Evolutionary conservation across 2,888 invertebrate genomes (phyloP), one percentile per base, ranked within the genome.

Genomic region (Platerodrilus igneus): DNA sequence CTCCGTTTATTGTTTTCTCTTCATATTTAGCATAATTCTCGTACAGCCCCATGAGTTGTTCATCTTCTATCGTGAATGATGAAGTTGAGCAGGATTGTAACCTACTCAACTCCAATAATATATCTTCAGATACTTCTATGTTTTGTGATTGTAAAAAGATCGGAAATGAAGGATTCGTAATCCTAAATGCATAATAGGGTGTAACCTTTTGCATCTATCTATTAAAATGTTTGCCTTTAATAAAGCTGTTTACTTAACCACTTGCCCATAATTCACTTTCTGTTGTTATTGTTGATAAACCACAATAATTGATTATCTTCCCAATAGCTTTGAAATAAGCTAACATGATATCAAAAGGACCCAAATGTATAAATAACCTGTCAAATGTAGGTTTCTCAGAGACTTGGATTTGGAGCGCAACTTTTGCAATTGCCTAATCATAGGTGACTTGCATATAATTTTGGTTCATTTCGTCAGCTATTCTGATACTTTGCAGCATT

Each of bases 191-290:
- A n/a, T n/a, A n/a, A n/a, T n/a, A n/a, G n/a, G n/a, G n/a, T n/a
- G n/a, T n/a, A n/a, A n/a, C n/a, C n/a, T n/a, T n/a, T n/a, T 8
- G n/a, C 14, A 2, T 20, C 11, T 14, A 30, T 30, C 14, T 27
- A 15, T 27, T 27, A n/a, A 27, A 27, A 27, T 15, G 27, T 27
- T 27, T 27, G 9, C 11, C 25, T 4, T 25, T 11, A 11, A 11
- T 25, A 25, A 25, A 25, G 7, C 10, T 11, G 10, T 5, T 4
- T n/a, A 25, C 10, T 7, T 4, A 25, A 4, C 25, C 25, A 11
- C 25, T 25, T 10, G 25, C 25, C 10, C 10, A 14, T 14, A 25
- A 3, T 25, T 3, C 3, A 10, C 10, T 4, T 25, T 25, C 10
- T 3, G 13, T n/a, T 14, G 13, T 25, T 4, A 25, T 25, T n/a